phyloP scores from a whole-genome alignment of 37 sponge, comb jelly and placozoan species.

The Theonella swinhoei region DNA sequence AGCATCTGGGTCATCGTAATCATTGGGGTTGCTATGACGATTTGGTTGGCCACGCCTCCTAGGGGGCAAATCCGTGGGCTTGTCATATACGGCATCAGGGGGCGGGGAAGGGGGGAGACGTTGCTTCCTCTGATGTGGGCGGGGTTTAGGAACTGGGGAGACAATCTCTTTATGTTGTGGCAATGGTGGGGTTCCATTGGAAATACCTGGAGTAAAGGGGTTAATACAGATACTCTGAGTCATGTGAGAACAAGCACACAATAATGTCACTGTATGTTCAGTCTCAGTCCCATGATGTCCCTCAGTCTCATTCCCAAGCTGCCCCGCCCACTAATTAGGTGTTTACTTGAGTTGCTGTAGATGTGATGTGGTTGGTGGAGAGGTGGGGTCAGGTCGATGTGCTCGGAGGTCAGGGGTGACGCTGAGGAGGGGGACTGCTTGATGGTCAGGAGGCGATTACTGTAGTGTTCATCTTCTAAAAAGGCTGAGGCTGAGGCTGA shows the following conservation, averaged over 20 bases:
- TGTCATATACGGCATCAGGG: neutral
- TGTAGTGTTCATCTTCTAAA: slow-evolving; percentile 3
- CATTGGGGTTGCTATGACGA: neutral
- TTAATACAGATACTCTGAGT: too few relatives aligned
- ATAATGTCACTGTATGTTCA: too few relatives aligned
- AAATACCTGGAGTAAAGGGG: too few relatives aligned
- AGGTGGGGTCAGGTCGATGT: slow-evolving; percentile 2
- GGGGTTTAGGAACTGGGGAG: neutral
- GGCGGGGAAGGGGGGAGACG: neutral
- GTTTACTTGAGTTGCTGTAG: neutral
- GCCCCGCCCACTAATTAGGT: too few relatives aligned
- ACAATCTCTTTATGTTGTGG: too few relatives aligned
- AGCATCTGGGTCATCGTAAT: slow-evolving; percentile 19
- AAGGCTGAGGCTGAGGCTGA: neutral
- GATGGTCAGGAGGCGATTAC: neutral
- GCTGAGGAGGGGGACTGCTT: neutral
- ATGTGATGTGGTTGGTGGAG: neutral
- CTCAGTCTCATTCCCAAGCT: too few relatives aligned
- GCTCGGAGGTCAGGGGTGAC: neutral
- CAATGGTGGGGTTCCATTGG: too few relatives aligned
- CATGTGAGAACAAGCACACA: too few relatives aligned
- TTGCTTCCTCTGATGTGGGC: neutral
- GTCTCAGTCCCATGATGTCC: too few relatives aligned
- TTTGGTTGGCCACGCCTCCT: too few relatives aligned
- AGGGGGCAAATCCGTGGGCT: neutral